Conservation (phyloP, 2,888 invertebrate species). For the Campoplex nolae region DNA sequence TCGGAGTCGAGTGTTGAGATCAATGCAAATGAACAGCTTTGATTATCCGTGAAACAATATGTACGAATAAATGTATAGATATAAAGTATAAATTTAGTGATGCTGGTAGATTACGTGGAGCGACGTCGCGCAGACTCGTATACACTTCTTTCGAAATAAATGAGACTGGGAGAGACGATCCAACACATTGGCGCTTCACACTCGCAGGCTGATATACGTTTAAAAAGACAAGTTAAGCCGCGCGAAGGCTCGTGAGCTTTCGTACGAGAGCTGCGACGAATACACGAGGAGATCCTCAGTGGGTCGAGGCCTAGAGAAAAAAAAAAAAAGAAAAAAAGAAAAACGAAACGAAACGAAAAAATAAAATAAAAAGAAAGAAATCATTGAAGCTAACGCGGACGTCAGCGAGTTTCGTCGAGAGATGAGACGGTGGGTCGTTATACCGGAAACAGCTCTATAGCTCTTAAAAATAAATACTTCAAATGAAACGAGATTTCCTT, state of each 20-base stretch:
- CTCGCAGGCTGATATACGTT: slow-evolving; percentile 13
- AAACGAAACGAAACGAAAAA: too few species aligned
- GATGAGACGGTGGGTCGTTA: slow-evolving; percentile 38
- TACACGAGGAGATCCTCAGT: slow-evolving; percentile 48
- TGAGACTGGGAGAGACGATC: slow-evolving; percentile 27
- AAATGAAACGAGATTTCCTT: slow-evolving; percentile 38
- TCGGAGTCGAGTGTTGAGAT: background rate
- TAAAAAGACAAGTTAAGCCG: slow-evolving; percentile 25
- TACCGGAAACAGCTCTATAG: slow-evolving; percentile 51
- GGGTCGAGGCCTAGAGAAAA: slow-evolving; percentile 56
- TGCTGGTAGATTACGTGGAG: slow-evolving; percentile 49
- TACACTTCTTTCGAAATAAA: slow-evolving; percentile 47
- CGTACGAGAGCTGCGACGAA: slow-evolving; percentile 12
- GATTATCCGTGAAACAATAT: background rate
- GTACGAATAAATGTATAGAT: background rate
- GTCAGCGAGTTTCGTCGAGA: slow-evolving; percentile 42
- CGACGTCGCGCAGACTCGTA: slow-evolving; percentile 56
- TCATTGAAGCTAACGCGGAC: slow-evolving; percentile 51
- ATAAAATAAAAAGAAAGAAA: slow-evolving; percentile 40
- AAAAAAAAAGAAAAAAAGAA: background rate
- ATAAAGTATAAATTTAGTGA: slow-evolving; percentile 27
- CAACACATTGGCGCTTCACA: slow-evolving; percentile 20
- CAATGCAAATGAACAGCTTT: background rate
- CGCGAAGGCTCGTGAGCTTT: slow-evolving; percentile 15
- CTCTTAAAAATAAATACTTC: slow-evolving; percentile 54